A percentile compares a stretch with the other conserved stretches of the same genome.
phyloP scores from a whole-genome alignment of 2,113 vertebrate genomes.

The Canis aureus region DNA sequence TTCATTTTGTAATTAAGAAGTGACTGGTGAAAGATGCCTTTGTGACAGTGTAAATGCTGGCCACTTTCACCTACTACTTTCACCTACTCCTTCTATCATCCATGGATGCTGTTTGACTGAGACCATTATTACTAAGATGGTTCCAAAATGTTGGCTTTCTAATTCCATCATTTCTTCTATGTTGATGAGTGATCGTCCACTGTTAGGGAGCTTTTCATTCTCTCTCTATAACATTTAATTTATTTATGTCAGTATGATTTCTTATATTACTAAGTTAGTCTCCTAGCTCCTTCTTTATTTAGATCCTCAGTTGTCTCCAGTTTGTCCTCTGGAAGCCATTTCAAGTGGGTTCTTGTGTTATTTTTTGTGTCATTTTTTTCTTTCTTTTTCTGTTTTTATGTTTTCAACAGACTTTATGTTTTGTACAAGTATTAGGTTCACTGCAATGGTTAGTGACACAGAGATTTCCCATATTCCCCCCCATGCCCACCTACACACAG shows the following conservation, averaged over 20 bases:
- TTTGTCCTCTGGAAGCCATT: background rate
- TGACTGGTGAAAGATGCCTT: background rate
- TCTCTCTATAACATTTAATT: background rate
- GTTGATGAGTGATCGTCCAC: background rate
- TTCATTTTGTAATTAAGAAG: background rate
- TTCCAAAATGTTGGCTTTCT: background rate
- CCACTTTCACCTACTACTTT: background rate
- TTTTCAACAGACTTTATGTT: background rate
- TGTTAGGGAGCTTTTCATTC: background rate
- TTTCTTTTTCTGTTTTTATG: background rate
- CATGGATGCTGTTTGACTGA: background rate
- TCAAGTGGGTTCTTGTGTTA: background rate
- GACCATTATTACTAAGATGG: background rate
- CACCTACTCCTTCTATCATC: background rate
- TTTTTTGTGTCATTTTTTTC: background rate
- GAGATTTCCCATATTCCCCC: background rate
- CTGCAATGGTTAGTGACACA: background rate
- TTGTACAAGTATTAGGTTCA: background rate
- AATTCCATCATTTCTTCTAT: background rate
- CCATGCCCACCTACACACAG: background rate
- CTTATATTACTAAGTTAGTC: background rate
- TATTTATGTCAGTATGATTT: background rate
- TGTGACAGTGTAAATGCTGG: background rate
- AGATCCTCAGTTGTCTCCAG: background rate
- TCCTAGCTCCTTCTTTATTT: background rate